These are phyloP conservation scores for Agrotis puta DNA, from an alignment of 2,888 invertebrate genomes.

Conservation along the genomic window DNA sequence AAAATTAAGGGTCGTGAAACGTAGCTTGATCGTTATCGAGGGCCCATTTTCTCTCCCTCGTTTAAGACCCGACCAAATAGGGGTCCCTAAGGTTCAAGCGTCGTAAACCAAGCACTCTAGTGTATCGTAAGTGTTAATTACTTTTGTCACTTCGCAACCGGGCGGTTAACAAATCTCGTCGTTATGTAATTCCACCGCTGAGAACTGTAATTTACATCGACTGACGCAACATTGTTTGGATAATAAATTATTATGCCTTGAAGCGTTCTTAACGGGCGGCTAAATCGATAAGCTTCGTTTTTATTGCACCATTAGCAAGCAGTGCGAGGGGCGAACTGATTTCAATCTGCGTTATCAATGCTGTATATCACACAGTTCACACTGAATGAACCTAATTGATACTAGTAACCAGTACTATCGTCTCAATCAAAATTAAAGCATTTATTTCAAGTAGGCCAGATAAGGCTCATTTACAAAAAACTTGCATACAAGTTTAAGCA, in stretches of 20 bases:
- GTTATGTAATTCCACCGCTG: constrained; percentile 83
- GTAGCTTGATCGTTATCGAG: constrained; percentile 77
- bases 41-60: constrained; percentile 77
- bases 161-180: constrained; percentile 86
- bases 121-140: constrained; percentile 90
- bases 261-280: constrained; percentile 86
- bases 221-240: constrained; percentile 87
- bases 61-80: constrained; percentile 75
- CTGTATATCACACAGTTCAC: constrained; percentile 62
- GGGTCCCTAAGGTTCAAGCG: constrained; percentile 80
- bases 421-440: too few species aligned
- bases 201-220: constrained; percentile 85
- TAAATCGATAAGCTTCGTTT: constrained; percentile 89
- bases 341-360: constrained; percentile 88
- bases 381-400: constrained; percentile 50
- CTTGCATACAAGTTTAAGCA: too few species aligned
- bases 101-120: constrained; percentile 84
- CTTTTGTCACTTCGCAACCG: constrained; percentile 87
- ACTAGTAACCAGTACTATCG: constrained; percentile 64
- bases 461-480: too few species aligned
- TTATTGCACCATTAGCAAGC: constrained; percentile 90
- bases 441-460: too few species aligned
- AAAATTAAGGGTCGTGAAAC: constrained; percentile 68
- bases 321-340: constrained; percentile 85
- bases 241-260: constrained; percentile 87